Evolutionary conservation across 2,797 vertebrate species (phyloP), one percentile per base, ranked within the genome.

Genomic region (Urosaurus nigricauda): DNA sequence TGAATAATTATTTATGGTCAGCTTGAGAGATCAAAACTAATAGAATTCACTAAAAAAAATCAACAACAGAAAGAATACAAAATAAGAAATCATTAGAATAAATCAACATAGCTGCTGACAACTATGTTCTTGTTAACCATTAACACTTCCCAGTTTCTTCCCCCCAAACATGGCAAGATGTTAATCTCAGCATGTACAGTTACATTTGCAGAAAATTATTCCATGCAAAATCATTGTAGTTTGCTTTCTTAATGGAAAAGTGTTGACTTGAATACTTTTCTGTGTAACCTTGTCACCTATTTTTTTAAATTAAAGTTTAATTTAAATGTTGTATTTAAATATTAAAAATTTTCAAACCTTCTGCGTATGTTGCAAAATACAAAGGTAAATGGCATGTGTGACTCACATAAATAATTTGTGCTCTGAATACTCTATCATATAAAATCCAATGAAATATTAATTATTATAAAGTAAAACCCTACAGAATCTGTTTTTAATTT

Each of bases 71-170:
- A 79, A 79, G 3, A 53, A 79, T 70, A 47, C 37, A 77, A 85
- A 73, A 83, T 58, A 32, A 8, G 26, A 40, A 63, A 56, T 21
- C n/a, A 17, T 29, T 74, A 13, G n/a, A 75, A 88, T 88, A 88
- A 65, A 75, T 83, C 79, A 65, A 83, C 35, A 40, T 53, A 68
- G 68, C n/a, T 40, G 56, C 79, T 65, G 65, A 51, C 51, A 17
- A n/a, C 65, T 88, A 32, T 35, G 32, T 63, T 17, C 35, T 83
- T 47, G 40, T 83, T 84, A 84, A 83, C 58, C 77, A 65, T 88
- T 56, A 77, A 78, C 37, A 78, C n/a, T 75, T 83, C 2, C 37
- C 9, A 17, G 11, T 21, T 13, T 53, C 63, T 32, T 14, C 32
- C 32, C 35, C 37, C 19, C 14, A 65, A 26, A 78, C 43, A 53